Evolutionary conservation across 2,888 invertebrate species (phyloP), one percentile per base, ranked within the genome.

Genomic region (Phania funesta): DNA sequence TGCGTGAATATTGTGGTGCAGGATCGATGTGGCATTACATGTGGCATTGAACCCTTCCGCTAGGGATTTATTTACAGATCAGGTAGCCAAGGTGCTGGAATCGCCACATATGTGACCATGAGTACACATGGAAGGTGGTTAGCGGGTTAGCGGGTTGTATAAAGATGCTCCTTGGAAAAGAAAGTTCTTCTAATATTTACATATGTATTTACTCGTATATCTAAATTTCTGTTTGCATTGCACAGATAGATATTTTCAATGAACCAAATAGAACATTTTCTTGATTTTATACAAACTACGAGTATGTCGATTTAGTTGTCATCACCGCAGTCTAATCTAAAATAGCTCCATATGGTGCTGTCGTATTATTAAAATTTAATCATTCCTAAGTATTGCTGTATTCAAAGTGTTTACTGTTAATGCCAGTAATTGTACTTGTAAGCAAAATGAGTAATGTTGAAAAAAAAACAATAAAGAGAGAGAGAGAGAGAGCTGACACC

Each of bases 201-300:
- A n/a, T n/a, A n/a, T n/a, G n/a, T n/a, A n/a, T n/a, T n/a, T n/a
- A n/a, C n/a, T n/a, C n/a, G n/a, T n/a, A n/a, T 22, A 58, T 16
- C 4, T 58, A 26, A 62, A 26, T 62, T 26, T 26, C 1, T 44
- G 7, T 62, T 4, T 29, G 26, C 16, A 48, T 48, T 32, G 44
- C 22, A 56, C 32, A 20, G 41, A 50, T 6, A 77, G 13, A 54
- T 50, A 67, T 58, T 41, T 65, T 65, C 50, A 60, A 65, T 44
- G 35, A 73, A 58, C 71, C 65, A 73, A 44, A 58, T 79, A 65
- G 48, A 79, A 73, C 56, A 64, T 71, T 56, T 62, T 64, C 70
- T 78, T 78, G 64, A 64, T 78, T 71, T 78, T 78, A 70, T 32
- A 71, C 52, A 26, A 77, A 58, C 78, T 32, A 46, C 24, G n/a